Evolutionary conservation across 2,797 vertebrate species (phyloP), one percentile per base, ranked within the genome.

Genomic region (Poeciliopsis infans): DNA sequence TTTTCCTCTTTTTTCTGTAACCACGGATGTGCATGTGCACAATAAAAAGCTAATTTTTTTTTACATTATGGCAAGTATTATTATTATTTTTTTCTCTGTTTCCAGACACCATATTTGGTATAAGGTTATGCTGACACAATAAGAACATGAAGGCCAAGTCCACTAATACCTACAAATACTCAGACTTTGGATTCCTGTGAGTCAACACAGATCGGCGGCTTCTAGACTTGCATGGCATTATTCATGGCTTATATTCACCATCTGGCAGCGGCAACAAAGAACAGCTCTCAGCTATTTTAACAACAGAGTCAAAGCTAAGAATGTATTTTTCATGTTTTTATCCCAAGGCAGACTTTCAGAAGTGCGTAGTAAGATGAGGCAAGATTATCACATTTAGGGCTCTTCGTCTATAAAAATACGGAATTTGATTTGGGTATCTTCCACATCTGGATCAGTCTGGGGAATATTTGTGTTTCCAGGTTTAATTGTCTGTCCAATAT

Each of bases 231-330:
- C 76, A 71, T 73, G 77, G 76, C 81, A 89, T 91, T 91, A 90
- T 90, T 92, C 79, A 88, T 47, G 81, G 81, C 72, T 92, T 88
- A 85, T 79, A 83, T 86, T 87, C 87, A 84, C 86, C 86, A 85
- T 90, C 92, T 93, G 91, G 88, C 86, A 86, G 81, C 43, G 68
- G 88, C 78, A 84, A 80, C 85, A 90, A 90, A 64, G 45, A 64
- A 33, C 28, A 25, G 87, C 88, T 82, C 80, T 79, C 79, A 79
- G 86, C 78, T 86, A 82, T 87, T 94, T 91, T 79, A 84, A 81
- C 85, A 77, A 80, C 83, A 76, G 84, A 85, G 79, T 87, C 74
- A 79, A 79, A 87, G 88, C 76, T 83, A 78, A 76, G 79, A 75
- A 85, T 76, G 0, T 81, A 80, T 87, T 93, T 90, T 85, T 84